Evolutionary conservation across 1,140 invertebrate species (phyloP).

Genomic region (Hycleus cichorii): DNA sequence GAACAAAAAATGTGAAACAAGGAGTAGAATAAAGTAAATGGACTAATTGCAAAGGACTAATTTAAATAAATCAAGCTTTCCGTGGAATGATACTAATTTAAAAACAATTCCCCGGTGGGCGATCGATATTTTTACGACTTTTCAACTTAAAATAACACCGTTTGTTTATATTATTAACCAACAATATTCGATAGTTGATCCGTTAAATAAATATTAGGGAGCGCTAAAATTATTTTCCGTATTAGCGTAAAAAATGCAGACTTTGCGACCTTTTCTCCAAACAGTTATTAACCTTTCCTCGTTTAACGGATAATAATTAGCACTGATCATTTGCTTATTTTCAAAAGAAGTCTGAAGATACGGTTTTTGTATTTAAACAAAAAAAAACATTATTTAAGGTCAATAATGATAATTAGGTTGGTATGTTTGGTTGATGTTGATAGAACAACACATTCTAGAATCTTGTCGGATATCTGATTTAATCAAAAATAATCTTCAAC

Average conservation of each 20-base stretch:
- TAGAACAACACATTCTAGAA: background rate
- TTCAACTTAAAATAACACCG: background rate
- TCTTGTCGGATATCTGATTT: background rate
- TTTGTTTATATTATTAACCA: too few species aligned
- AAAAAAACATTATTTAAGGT: background rate
- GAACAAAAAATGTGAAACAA: background rate
- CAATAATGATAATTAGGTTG: background rate
- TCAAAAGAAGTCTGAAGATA: background rate
- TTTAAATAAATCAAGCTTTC: too few species aligned
- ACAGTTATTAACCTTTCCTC: slow-evolving; percentile 13
- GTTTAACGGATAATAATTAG: background rate
- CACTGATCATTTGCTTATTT: background rate
- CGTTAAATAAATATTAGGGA: background rate
- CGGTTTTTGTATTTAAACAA: background rate
- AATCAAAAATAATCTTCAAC: background rate
- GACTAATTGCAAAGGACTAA: background rate
- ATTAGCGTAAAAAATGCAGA: slow-evolving; percentile 13
- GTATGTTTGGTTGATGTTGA: background rate
- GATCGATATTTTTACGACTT: too few species aligned
- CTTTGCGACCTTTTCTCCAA: slow-evolving; percentile 10
- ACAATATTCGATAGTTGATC: too few species aligned
- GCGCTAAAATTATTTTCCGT: background rate
- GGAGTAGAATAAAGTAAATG: background rate
- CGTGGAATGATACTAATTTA: too few species aligned
- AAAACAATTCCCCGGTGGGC: too few species aligned